phyloP scores from a whole-genome alignment of 1,140 invertebrate genomes.

The Patella vulgata region DNA sequence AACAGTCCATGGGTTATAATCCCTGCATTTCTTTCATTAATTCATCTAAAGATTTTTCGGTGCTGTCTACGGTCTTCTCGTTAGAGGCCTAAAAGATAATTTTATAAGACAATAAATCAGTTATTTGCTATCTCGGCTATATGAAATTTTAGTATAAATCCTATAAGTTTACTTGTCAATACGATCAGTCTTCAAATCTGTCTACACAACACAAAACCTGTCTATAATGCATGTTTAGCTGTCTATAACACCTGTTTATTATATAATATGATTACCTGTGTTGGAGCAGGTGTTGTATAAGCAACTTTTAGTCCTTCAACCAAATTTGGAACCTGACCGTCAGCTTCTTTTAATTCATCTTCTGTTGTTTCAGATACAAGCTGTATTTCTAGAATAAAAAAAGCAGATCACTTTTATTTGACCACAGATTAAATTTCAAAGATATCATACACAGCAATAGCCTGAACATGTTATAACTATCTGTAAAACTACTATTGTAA shows the following conservation, averaged over 20 bases:
- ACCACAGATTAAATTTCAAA: background rate
- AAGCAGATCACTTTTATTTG: background rate
- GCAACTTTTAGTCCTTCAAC: constrained; percentile 75
- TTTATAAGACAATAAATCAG: no score
- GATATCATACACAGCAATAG: background rate
- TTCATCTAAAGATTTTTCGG: constrained; percentile 2
- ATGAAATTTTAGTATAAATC: no score
- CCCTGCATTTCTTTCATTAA: constrained; percentile 5
- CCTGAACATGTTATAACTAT: background rate
- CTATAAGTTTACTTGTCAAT: no score
- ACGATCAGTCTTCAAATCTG: no score
- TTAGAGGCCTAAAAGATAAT: background rate
- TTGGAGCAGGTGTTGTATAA: constrained; percentile 72
- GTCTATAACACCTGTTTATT: no score
- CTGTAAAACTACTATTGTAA: background rate
- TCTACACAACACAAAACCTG: no score
- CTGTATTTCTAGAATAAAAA: constrained; percentile 49
- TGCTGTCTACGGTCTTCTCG: background rate
- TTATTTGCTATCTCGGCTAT: no score
- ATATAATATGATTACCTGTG: constrained; percentile 17
- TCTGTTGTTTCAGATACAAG: constrained; percentile 57
- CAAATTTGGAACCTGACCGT: constrained; percentile 61
- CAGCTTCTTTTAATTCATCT: constrained; percentile 47
- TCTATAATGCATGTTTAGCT: no score
- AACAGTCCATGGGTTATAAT: no score